phyloP scores from a whole-genome alignment of 2,113 vertebrate genomes.

The Speoplatyrhinus poulsoni region DNA sequence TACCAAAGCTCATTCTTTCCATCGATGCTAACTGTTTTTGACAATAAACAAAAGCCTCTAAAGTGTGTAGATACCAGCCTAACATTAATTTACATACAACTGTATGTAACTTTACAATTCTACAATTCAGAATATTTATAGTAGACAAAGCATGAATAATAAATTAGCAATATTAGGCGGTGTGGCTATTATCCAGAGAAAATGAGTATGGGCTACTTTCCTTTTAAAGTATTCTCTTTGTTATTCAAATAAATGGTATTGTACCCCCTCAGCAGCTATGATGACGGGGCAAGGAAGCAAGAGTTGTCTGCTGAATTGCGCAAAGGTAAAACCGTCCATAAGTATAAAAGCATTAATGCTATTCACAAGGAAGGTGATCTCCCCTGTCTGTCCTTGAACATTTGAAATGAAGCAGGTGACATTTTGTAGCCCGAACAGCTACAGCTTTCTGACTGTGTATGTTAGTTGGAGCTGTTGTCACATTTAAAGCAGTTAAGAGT shows the following conservation, averaged over 20 bases:
- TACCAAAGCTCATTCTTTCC: slow-evolving; percentile 1
- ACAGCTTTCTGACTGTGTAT: slow-evolving; percentile 45
- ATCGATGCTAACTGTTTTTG: background rate
- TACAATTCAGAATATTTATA: slow-evolving; percentile 25
- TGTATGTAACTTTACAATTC: background rate
- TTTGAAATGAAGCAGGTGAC: slow-evolving; percentile 53
- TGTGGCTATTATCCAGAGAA: slow-evolving; percentile 45
- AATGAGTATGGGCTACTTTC: slow-evolving; percentile 53
- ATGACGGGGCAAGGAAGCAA: slow-evolving; percentile 51
- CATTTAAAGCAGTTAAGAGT: no score
- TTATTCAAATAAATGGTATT: slow-evolving; percentile 67
- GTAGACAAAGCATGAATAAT: slow-evolving; percentile 14
- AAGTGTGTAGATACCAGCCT: slow-evolving; percentile 5
- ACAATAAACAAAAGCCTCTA: slow-evolving; percentile 12
- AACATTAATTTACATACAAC: slow-evolving; percentile 7
- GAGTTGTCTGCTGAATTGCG: slow-evolving; percentile 57
- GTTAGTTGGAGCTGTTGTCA: no score
- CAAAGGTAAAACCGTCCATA: slow-evolving; percentile 61
- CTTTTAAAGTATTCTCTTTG: slow-evolving; percentile 62
- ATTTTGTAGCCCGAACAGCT: slow-evolving; percentile 23
- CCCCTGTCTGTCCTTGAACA: slow-evolving; percentile 56
- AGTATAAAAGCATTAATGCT: slow-evolving; percentile 61
- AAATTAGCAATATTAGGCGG: slow-evolving; percentile 40
- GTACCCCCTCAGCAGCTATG: slow-evolving; percentile 53
- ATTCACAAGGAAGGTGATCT: slow-evolving; percentile 64